Evolutionary conservation across 2,888 invertebrate genomes (phyloP), one percentile per base, ranked within the genome.

Genomic region (Aquatica leii): DNA sequence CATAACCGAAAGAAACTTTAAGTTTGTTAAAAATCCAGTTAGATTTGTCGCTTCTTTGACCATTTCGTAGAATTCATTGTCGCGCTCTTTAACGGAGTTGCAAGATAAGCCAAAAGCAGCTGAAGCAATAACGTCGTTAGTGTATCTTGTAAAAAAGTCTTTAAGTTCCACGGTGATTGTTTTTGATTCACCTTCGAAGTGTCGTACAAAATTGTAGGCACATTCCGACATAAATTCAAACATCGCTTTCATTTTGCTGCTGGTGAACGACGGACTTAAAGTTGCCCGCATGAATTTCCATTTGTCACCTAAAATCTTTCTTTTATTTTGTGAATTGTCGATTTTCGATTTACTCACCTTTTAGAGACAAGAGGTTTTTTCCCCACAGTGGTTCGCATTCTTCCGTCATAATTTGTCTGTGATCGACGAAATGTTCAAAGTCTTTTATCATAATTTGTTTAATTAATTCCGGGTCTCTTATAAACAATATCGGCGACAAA

Each of bases 371-470:
- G 1, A 55, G 12, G 24, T 40, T 58, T 41, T 58, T 58, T 1
- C 15, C 31, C 41, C 41, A 51, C 11, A 58, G 9, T 11, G 41
- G 51, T 15, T 49, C 49, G 1, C 24, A 21, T 21, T 48, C 35
- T 12, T 56, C 56, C 4, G 48, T 1, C 0, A 62, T 14, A 55
- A 49, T 37, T n/a, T 37, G 31, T 15, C 21, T 46, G 15, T 49
- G 49, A 21, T 54, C 41, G 6, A 17, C 3, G 31, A 55, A 55
- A 17, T 21, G 6, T 8, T 55, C 46, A 17, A 55, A 55, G 11
- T 55, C 54, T 50, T 49, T 54, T 9, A 55, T 18, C 9, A 34
- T 40, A 9, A 17, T 55, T 46, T 74, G 73, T 64, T 80, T 81
- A 43, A 80, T 77, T n/a, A 81, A 61, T 51, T 34, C 50, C 41